Percentiles rank a stretch among this genome's conserved stretches.
phyloP scores from a whole-genome alignment of 2,113 vertebrate species.

The Rhodinocichla rosea region DNA sequence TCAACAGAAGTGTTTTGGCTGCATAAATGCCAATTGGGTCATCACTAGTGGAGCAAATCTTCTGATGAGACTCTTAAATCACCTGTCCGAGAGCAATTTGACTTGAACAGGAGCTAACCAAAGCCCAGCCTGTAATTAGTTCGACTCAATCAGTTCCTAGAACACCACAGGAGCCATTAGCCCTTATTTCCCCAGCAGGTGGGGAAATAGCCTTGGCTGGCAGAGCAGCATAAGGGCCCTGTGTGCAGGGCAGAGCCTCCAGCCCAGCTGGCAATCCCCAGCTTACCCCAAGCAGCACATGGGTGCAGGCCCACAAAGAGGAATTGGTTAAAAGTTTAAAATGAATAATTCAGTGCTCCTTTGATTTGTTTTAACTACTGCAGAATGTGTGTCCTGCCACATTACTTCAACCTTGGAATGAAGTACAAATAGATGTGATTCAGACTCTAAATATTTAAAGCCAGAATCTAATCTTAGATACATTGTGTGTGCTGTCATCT shows the following conservation, averaged over 20 bases:
- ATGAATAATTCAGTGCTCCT: conserved; percentile 6
- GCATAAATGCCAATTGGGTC: not conserved
- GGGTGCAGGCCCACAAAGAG: not conserved
- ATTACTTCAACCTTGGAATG: conserved; percentile 35
- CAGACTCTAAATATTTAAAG: conserved; percentile 58
- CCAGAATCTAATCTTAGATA: conserved; percentile 47
- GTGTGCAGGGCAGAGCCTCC: not conserved
- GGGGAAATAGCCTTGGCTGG: not conserved
- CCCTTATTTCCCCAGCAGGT: not conserved
- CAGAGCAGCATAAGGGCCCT: not conserved
- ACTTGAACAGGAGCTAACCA: not conserved
- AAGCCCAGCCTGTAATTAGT: not conserved
- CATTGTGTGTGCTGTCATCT: conserved; percentile 33
- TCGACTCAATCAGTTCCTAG: not conserved
- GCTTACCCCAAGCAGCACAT: not conserved
- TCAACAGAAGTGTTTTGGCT: not conserved
- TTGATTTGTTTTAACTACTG: conserved; percentile 27
- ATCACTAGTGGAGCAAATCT: not conserved
- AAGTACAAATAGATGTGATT: conserved; percentile 39
- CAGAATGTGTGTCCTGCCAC: not conserved
- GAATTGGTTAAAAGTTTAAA: not conserved
- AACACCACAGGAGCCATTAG: not conserved
- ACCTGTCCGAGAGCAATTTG: not conserved
- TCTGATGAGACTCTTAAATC: not conserved
- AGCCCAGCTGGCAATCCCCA: not conserved